phyloP scores from a whole-genome alignment of 1,140 invertebrate species.

The Cydia pomonella region DNA sequence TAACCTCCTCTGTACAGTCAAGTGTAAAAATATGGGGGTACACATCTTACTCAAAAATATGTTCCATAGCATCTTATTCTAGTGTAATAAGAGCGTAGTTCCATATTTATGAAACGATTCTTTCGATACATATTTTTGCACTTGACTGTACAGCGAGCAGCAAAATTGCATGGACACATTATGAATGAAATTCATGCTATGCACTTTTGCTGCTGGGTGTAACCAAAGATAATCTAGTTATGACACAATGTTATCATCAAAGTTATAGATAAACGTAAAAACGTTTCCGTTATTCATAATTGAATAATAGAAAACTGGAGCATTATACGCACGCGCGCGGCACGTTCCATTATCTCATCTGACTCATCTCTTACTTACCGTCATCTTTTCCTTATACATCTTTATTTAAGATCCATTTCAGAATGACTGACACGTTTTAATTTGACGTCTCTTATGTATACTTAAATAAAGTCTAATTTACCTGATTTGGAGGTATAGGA shows the following conservation, averaged over 20 bases:
- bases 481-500: background rate
- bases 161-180: too few species aligned
- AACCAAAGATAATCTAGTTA: background rate
- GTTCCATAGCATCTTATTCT: too few species aligned
- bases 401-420: background rate
- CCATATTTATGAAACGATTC: too few species aligned
- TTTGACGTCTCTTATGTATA: background rate
- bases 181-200: too few species aligned
- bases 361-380: background rate
- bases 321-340: conserved; percentile 15
- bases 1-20: too few species aligned
- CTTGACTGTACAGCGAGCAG: too few species aligned
- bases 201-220: too few species aligned
- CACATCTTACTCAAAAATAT: too few species aligned
- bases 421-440: background rate
- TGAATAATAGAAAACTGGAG: conserved; percentile 30
- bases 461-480: background rate
- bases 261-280: background rate
- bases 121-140: too few species aligned
- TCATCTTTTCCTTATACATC: background rate
- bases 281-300: conserved; percentile 26
- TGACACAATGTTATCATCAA: conserved; percentile 21
- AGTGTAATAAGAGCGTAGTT: too few species aligned
- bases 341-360: conserved; percentile 13
- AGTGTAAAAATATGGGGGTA: too few species aligned